Percentiles rank a stretch among this genome's conserved stretches.
phyloP scores from a whole-genome alignment of 2,797 vertebrate species.

The Gallinago solitaria region DNA sequence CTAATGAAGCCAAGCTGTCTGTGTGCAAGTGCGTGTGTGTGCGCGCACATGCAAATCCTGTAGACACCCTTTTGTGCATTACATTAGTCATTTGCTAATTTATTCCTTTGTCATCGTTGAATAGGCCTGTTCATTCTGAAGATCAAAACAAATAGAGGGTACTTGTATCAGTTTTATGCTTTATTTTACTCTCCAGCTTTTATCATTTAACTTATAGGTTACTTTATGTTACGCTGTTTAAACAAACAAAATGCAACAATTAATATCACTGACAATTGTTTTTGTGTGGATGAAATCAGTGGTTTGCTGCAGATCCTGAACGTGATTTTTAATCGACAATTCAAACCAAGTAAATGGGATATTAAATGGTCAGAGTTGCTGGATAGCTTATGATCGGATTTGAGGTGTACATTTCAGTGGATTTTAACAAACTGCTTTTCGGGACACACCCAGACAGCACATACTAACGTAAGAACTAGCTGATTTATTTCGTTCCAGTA shows the following conservation, averaged over 20 bases:
- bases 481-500: not conserved
- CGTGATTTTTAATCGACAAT: conserved; percentile 19
- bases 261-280: not conserved
- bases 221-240: conserved; percentile 9
- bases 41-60: not conserved
- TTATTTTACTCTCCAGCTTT: conserved; percentile 58
- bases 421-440: conserved; percentile 3
- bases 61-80: conserved; percentile 23
- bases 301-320: conserved; percentile 52
- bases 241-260: not conserved
- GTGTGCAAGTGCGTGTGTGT: not conserved
- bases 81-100: conserved; percentile 64
- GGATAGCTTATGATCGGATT: conserved; percentile 20
- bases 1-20: conserved; percentile 39
- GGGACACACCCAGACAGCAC: not conserved
- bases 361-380: conserved; percentile 30
- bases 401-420: conserved; percentile 13
- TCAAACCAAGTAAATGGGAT: conserved; percentile 12
- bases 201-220: conserved; percentile 51
- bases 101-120: conserved; percentile 67
- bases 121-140: conserved; percentile 56
- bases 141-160: conserved; percentile 53
- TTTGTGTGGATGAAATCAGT: not conserved
- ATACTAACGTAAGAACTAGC: not conserved
- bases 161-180: conserved; percentile 45